phyloP scores from a whole-genome alignment of 2,888 invertebrate species.

The Eristalis tenax region DNA sequence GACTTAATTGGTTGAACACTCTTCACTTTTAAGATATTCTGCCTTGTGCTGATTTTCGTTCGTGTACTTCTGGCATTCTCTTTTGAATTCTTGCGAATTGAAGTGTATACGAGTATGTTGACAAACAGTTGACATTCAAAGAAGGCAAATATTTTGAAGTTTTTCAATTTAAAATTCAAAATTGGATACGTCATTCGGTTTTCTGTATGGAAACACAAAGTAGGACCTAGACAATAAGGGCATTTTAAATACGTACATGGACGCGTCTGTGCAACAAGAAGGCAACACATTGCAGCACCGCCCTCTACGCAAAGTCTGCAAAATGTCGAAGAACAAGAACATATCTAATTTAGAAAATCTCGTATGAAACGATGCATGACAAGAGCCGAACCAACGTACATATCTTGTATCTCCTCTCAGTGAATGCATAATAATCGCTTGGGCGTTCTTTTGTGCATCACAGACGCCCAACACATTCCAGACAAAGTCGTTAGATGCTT shows the following conservation, averaged over 20 bases:
- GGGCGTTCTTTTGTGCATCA: not conserved
- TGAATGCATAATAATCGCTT: not conserved
- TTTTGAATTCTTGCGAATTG: not conserved
- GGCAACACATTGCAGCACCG: not conserved
- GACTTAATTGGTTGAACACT: not conserved
- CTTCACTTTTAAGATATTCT: not conserved
- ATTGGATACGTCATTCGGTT: not conserved
- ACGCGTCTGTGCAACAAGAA: no score
- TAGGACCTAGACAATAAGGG: no score
- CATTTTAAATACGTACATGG: no score
- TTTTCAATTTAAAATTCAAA: not conserved
- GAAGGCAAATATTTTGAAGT: not conserved
- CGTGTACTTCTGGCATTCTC: not conserved
- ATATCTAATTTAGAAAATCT: no score
- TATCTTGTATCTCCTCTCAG: not conserved
- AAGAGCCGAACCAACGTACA: not conserved
- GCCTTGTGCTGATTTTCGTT: slow-evolving; percentile 1
- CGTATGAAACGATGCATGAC: not conserved
- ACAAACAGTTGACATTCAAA: not conserved
- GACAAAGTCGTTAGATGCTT: slow-evolving; percentile 51
- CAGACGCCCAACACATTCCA: slow-evolving; percentile 50
- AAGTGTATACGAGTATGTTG: not conserved
- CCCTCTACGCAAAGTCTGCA: not conserved
- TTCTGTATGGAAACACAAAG: no score
- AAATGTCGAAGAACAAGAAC: no score